Evolutionary conservation across 2,797 vertebrate species (phyloP).

Genomic region (Pogoniulus pusillus): DNA sequence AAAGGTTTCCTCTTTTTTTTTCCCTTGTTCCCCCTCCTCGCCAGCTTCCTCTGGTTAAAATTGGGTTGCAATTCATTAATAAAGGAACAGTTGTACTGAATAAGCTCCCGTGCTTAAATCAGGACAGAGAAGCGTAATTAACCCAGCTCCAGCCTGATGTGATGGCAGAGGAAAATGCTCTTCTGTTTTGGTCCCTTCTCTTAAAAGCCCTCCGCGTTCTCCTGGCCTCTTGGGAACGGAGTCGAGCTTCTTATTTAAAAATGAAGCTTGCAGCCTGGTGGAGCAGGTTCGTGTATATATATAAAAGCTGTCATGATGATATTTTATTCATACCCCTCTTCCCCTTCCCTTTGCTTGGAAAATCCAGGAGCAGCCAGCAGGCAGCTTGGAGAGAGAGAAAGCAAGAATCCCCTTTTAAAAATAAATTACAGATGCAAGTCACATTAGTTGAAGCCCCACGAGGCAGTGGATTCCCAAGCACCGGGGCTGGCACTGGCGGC

Average conservation of each 20-base stretch:
- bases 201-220: constrained; percentile 47
- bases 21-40: background rate
- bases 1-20: constrained; percentile 38
- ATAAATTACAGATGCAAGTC: constrained; percentile 69
- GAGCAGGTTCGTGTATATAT: constrained; percentile 53
- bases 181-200: constrained; percentile 67
- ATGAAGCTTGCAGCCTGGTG: constrained; percentile 54
- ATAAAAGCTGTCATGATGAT: constrained; percentile 66
- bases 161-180: constrained; percentile 61
- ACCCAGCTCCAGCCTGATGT: constrained; percentile 55
- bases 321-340: constrained; percentile 73
- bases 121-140: constrained; percentile 67
- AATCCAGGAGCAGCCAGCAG: constrained; percentile 66
- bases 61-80: constrained; percentile 70
- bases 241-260: constrained; percentile 63
- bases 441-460: constrained; percentile 51
- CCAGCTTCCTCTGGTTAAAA: constrained; percentile 56
- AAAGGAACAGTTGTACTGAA: constrained; percentile 68
- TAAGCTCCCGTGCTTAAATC: constrained; percentile 66
- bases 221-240: constrained; percentile 28
- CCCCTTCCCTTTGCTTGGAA: constrained; percentile 66
- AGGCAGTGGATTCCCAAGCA: background rate
- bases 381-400: constrained; percentile 48
- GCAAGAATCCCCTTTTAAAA: constrained; percentile 67
- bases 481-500: background rate